Conservation (phyloP, 2,888 invertebrate genomes). For the Entomobrya multifasciata region DNA sequence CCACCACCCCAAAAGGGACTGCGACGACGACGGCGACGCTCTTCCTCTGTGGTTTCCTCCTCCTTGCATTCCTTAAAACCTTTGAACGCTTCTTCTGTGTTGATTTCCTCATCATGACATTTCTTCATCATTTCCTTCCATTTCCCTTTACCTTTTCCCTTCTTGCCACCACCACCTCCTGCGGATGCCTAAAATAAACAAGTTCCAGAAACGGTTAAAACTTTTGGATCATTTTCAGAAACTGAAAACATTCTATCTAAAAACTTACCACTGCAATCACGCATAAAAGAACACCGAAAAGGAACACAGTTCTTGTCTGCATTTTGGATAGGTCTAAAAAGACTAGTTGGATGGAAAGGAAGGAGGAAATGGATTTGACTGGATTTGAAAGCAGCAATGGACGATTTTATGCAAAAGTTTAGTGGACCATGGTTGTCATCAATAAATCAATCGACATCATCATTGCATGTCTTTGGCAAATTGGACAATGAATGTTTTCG, state of each 20-base stretch:
- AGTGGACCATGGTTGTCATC: neutral
- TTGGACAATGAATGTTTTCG: too few species aligned
- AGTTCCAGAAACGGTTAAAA: too few species aligned
- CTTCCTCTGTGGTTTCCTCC: constrained; percentile 73
- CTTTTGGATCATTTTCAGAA: too few species aligned
- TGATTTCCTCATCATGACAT: constrained; percentile 69
- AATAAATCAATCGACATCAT: neutral
- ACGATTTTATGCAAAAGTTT: neutral
- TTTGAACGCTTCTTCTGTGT: constrained; percentile 32
- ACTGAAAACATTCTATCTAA: too few species aligned
- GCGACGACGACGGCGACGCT: constrained; percentile 37
- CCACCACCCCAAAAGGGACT: constrained; percentile 20
- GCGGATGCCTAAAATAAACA: neutral
- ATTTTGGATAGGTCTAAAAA: constrained; percentile 19
- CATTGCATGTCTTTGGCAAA: constrained; percentile 2
- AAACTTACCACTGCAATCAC: constrained; percentile 15
- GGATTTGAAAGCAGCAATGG: neutral
- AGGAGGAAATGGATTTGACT: neutral
- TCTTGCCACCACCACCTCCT: too few species aligned
- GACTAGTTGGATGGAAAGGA: neutral
- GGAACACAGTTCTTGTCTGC: neutral
- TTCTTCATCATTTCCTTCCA: constrained; percentile 59
- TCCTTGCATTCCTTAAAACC: constrained; percentile 58
- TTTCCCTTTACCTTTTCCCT: too few species aligned
- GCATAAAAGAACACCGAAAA: constrained; percentile 8